Base-by-base conservation (phyloP, 2,888 invertebrate genomes). In the Campoplex capitator region DNA sequence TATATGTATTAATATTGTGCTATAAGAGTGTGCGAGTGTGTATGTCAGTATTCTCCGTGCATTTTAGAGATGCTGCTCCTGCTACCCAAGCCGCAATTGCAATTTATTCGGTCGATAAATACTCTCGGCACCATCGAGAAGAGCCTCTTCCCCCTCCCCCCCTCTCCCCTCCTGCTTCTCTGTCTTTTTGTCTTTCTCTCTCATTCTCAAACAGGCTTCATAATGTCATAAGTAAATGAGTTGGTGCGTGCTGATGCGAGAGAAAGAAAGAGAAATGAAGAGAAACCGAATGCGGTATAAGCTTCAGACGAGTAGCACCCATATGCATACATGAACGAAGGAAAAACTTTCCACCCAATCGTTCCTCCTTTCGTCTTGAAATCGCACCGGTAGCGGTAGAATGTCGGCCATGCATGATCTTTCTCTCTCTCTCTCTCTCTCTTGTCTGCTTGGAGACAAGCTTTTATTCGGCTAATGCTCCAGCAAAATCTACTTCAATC, bases 71-170 rank as follows among this genome's bases (percentile, higher is more conserved):
- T 81, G 56, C 81, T 84, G 77, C 86, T 81, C 62, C 88, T 84
- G 87, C 88, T 38, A 6, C 38, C 86, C 84, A 88, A 85, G 79
- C 89, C 89, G 90, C 91, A 87, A 91, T 92, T 91, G 91, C 92
- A 91, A 92, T 92, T 92, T 92, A 93, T 93, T 91, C 91, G 88
- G 87, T 90, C 91, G 91, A 93, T 92, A 91, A 92, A 92, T 91
- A 91, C 90, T 91, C 89, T 83, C 89, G 88, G 88, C 88, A 90
- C 86, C 84, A 84, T 84, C 82, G 82, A 73, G 56, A 83, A 73
- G 71, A 75, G 58, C 74, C 56, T 56, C 51, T 32, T 45, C 6
- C 4, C 38, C 38, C 6, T 56, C 51, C 35, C 51, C 6, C 4
- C 38, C 38, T 1, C 38, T 1, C 38, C 6, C 38, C 3, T 23